Evolutionary conservation across 2,888 invertebrate species (phyloP).

Genomic region (Bugulina stolonifera): DNA sequence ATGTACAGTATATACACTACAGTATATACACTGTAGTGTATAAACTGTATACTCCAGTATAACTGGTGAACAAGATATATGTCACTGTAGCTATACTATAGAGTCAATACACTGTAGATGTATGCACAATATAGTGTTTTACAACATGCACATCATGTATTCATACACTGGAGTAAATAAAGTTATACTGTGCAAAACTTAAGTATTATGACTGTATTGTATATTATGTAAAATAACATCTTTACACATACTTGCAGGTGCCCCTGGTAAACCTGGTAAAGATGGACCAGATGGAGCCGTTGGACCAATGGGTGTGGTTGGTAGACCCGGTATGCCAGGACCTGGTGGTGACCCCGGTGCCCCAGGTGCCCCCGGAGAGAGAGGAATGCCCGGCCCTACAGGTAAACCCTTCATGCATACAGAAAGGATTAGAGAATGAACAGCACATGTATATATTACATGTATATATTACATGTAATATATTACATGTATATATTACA

Average conservation of each 20-base stretch:
- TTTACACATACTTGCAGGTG: background rate
- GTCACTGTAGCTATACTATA: too few species aligned
- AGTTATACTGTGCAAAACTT: too few species aligned
- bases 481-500: background rate
- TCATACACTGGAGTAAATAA: too few species aligned
- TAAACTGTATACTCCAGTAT: too few species aligned
- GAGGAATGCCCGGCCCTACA: conserved; percentile 28
- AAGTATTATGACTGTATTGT: too few species aligned
- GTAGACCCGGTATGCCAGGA: conserved; percentile 26
- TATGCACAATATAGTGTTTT: too few species aligned
- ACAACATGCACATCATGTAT: too few species aligned
- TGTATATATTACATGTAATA: background rate
- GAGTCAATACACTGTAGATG: too few species aligned
- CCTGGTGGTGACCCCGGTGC: conserved; percentile 28
- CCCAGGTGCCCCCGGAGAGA: conserved; percentile 28
- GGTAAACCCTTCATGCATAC: conserved; percentile 1
- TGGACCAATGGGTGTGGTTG: conserved; percentile 27
- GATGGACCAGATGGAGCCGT: background rate
- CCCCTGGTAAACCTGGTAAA: conserved; percentile 8
- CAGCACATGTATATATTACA: background rate
- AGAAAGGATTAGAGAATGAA: background rate
- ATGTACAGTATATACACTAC: too few species aligned
- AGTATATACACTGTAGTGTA: too few species aligned
- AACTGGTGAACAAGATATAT: too few species aligned
- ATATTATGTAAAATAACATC: too few species aligned